Base-by-base conservation (phyloP, 2,888 invertebrate species). In the Panorpa germanica region DNA sequence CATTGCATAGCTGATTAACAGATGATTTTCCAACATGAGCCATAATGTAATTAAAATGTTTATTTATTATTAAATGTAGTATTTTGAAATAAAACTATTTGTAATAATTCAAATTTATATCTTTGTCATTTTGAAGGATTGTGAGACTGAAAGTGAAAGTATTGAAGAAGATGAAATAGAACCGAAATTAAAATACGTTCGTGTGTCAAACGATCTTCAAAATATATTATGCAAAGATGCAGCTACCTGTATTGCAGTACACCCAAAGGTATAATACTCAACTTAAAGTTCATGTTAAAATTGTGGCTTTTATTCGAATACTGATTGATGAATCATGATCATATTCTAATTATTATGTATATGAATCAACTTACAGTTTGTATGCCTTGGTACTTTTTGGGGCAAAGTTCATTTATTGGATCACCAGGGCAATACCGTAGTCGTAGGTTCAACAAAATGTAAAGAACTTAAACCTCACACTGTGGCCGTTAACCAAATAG, bases 401-500 rank as follows among this genome's bases (percentile, higher is more conserved):
- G 95, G 95, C 3, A 67, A 71, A 37, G 75, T 95, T 33, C 78
- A 90, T 48, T 59, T 95, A 33, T 52, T 95, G 32, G 93, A 95
- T 50, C 91, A 91, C 52, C 77, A 83, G 47, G 95, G 93, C 1
- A 86, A 93, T 51, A 63, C 59, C 1, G 66, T 70, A 11, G 59
- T 61, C 2, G 60, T 65, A 36, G 44, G 50, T 35, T 51, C 63
- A 3, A 59, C 54, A 38, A 54, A 55, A 23, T 36, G 39, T 4
- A 41, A 44, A 43, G 75, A 73, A 42, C 56, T 81, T 22, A 70
- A 70, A 41, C 67, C 74, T 16, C 93, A 95, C 45, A 69, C 81
- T 2, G 80, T 90, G 2, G 80, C 90, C 7, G 88, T 98, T 0
- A 93, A 95, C 55, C 82, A 81, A 47, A 85, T 98, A 39, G 86